A percentile compares a stretch with the other conserved stretches of the same genome.
phyloP scores from a whole-genome alignment of 2,888 invertebrate genomes.

The Germaria angustata region DNA sequence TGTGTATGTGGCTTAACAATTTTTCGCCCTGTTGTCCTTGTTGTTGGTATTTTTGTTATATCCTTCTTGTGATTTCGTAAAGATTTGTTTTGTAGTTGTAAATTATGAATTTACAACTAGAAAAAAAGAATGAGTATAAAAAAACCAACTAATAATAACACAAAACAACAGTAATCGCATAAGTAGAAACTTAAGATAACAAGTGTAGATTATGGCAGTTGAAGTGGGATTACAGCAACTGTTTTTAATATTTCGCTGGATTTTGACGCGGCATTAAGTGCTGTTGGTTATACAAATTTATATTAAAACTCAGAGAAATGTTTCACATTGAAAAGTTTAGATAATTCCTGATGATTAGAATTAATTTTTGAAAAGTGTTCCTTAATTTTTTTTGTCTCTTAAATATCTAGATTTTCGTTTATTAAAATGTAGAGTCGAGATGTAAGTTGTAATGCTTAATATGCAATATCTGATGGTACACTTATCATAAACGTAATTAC shows the following conservation, averaged over 20 bases:
- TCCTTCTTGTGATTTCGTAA: conserved; percentile 43
- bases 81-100: conserved; percentile 50
- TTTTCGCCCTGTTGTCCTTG: not conserved
- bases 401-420: too few species aligned
- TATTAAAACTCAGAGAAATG: not conserved
- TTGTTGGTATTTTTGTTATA: conserved; percentile 22
- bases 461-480: too few species aligned
- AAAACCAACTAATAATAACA: conserved; percentile 37
- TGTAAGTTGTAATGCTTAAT: too few species aligned
- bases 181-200: conserved; percentile 62
- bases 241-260: conserved; percentile 3
- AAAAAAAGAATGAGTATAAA: conserved; percentile 20
- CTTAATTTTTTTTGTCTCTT: too few species aligned
- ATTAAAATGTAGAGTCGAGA: too few species aligned
- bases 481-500: too few species aligned
- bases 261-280: conserved; percentile 30
- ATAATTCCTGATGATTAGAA: not conserved
- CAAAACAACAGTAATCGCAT: conserved; percentile 55
- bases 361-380: not conserved
- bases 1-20: conserved; percentile 23
- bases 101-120: conserved; percentile 60
- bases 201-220: conserved; percentile 33
- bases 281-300: conserved; percentile 1
- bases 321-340: not conserved
- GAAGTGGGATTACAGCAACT: conserved; percentile 42